Conservation (phyloP, 64 coral and sea anemone species). For the Pocillopora verrucosa region DNA sequence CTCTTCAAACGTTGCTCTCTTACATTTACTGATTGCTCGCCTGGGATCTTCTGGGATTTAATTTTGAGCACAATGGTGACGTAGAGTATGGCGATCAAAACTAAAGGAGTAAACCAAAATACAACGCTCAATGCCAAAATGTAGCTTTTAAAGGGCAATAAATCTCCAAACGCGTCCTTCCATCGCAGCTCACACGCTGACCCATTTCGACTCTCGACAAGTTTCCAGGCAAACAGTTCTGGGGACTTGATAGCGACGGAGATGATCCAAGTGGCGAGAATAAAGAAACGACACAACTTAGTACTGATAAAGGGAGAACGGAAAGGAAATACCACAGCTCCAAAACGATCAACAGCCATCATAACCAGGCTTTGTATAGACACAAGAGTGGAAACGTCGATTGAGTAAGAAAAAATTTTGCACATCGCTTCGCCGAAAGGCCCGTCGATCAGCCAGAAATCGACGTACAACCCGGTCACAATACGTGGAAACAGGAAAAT, state of each 20-base stretch:
- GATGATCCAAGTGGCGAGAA: not conserved
- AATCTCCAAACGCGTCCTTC: not conserved
- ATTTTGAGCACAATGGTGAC: slow-evolving; percentile 8
- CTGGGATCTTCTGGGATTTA: not conserved
- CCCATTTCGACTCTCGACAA: not conserved
- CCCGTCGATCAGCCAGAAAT: no score
- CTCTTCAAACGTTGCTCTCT: not conserved
- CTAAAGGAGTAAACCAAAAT: not conserved
- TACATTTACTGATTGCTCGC: not conserved
- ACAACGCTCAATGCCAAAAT: not conserved
- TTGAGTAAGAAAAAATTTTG: no score
- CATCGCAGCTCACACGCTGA: accelerated
- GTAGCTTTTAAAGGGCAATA: not conserved
- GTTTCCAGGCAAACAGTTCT: not conserved
- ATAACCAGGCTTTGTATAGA: no score
- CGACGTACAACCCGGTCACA: no score
- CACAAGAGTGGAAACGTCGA: no score
- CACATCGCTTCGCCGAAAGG: no score
- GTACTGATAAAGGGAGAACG: not conserved
- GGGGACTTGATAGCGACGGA: not conserved
- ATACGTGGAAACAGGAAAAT: not conserved
- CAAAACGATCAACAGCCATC: not conserved
- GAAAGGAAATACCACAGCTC: not conserved
- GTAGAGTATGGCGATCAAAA: slow-evolving; percentile 21
- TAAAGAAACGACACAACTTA: not conserved